Evolutionary conservation across 2,797 vertebrate genomes (phyloP), one percentile per base, ranked within the genome.

Genomic region (Forpus xanthops): DNA sequence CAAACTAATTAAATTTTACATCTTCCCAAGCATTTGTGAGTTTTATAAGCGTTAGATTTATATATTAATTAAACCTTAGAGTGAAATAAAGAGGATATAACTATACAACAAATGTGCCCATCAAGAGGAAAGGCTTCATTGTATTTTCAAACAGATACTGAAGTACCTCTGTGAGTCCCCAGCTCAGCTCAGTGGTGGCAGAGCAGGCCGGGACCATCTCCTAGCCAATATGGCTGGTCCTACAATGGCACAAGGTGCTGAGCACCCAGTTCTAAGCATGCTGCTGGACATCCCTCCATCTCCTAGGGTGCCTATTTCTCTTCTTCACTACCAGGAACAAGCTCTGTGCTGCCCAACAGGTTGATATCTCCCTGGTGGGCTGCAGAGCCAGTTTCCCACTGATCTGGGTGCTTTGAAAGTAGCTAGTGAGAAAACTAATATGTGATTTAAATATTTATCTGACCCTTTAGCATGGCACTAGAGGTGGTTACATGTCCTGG

Each of bases 1-100:
- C 90, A 97, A 97, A 97, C 97, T 98, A 98, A 98, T 98, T 98
- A 97, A 96, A 97, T 97, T 97, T 97, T 97, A 95, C 89, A 50
- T 96, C 88, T 97, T 94, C 66, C 89, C 94, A 96, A 96, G 92
- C 95, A 95, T 97, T 98, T 98, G 96, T 92, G 96, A 97, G 85
- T 91, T 97, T 97, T 97, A 93, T 79, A 93, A 95, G 96, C 86
- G 0, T 94, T 97, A 97, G 96, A 97, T 97, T 97, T 97, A 97
- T 97, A 95, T 95, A 97, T 98, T 97, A 97, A 97, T 97, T 98
- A 97, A 94, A 97, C 93, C 93, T 97, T 92, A 92, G 95, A 97
- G 93, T 91, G 88, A 94, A 97, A 96, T 70, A 95, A 97, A 94
- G 96, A 97, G 93, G 96, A 77, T 87, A 82, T 84, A 89, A 94